phyloP scores from a whole-genome alignment of 1,140 invertebrate genomes.

The Drosophila cardini region DNA sequence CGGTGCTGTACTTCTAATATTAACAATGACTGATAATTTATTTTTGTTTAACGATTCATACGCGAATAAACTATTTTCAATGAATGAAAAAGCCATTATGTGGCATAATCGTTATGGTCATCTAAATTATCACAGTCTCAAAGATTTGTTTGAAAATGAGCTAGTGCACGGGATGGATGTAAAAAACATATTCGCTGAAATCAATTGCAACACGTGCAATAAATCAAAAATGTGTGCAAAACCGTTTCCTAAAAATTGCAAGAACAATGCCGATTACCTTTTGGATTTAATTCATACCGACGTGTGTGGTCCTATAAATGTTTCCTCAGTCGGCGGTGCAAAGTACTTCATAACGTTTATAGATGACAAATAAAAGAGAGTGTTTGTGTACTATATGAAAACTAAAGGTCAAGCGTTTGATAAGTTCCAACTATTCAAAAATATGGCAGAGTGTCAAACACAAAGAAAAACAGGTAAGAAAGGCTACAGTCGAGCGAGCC shows the following conservation, averaged over 20 bases:
- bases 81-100: neutral
- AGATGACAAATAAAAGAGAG: slow-evolving; percentile 2
- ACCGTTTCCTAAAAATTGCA: neutral
- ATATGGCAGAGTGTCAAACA: neutral
- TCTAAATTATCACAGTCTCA: neutral
- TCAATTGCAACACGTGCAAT: slow-evolving; percentile 12
- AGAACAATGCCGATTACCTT: neutral
- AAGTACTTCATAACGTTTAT: slow-evolving; percentile 20
- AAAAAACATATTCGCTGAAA: neutral
- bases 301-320: slow-evolving; percentile 13
- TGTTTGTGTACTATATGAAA: slow-evolving; percentile 15
- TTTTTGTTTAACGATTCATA: too few relatives aligned
- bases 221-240: neutral
- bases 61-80: neutral
- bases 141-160: neutral
- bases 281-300: neutral
- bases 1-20: too few relatives aligned
- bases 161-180: slow-evolving; percentile 1
- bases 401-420: slow-evolving; percentile 7
- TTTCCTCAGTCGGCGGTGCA: neutral
- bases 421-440: slow-evolving; percentile 9
- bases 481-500: too few relatives aligned
- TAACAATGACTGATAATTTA: too few relatives aligned
- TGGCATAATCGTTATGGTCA: slow-evolving; percentile 4
- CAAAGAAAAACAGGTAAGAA: neutral